Base-by-base conservation (phyloP, 1,140 invertebrate genomes). In the Ooceraea biroi region DNA sequence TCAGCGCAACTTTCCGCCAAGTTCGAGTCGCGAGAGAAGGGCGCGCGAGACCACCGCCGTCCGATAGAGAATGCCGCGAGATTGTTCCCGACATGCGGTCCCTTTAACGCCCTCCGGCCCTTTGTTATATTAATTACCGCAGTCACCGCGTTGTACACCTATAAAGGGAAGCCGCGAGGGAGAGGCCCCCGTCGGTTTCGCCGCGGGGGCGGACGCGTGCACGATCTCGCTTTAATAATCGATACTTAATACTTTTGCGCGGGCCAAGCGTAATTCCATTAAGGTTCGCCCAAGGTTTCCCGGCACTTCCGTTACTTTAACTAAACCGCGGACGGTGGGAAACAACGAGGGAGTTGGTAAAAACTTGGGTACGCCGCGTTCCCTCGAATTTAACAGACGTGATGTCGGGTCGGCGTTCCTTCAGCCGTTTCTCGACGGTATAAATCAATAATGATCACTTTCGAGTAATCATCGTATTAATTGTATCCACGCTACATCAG, bases 111-210 rank as follows among this genome's bases (percentile, higher is more conserved):
- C 48, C 12, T 14, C 52, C 72, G 57, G 60, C 58, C 48, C 61
- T 66, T 83, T 83, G 73, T 83, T 83, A 80, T 80, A 83, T 83
- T 83, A 83, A 83, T 83, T 78, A 78, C 73, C 71, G 57, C 72
- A 77, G 82, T 83, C 82, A 66, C 74, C 60, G 78, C 74, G 76
- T 57, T 80, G 65, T 80, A 80, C 58, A 76, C 36, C 76, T 69
- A 78, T 78, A 78, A 78, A 68, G 63, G 48, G 50, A 78, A 78
- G 63, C 63, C 48, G 65, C 63, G 65, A 68, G 73, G 22, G 30
- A 36, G 52, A 44, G 76, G 17, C 30, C 44, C 44, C 22, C 36
- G 50, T 71, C 36, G 41, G 76, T 57, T 80, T 71, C 65, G 76
- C 50, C 12, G 36, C 50, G 7, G 14, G 48, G 14, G 46, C 10